phyloP scores from a whole-genome alignment of 1,140 invertebrate genomes.

The Thalassaphorura encarpata region DNA sequence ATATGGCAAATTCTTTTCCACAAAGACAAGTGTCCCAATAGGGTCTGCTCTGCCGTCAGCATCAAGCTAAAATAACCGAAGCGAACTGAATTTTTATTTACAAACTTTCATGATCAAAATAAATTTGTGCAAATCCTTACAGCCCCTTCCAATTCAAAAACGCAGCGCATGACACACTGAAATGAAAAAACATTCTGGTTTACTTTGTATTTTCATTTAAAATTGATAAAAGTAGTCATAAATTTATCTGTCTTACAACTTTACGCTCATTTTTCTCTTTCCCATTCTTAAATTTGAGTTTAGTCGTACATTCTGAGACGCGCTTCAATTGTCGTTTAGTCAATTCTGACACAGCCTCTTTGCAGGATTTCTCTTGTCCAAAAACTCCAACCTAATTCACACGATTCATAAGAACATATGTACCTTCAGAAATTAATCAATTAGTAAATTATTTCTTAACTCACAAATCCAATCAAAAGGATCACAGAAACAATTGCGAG shows the following conservation, averaged over 20 bases:
- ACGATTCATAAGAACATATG: no score
- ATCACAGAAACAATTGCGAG: no score
- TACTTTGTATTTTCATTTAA: not conserved
- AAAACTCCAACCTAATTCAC: no score
- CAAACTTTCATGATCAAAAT: no score
- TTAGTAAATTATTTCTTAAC: no score
- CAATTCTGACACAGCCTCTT: constrained; percentile 1
- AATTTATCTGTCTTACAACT: not conserved
- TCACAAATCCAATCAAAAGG: no score
- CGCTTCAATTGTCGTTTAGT: not conserved
- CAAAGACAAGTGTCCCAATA: no score
- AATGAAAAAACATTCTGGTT: not conserved
- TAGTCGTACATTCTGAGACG: not conserved
- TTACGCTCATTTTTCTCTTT: not conserved
- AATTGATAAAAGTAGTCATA: not conserved
- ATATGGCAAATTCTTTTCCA: no score
- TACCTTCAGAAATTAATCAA: no score
- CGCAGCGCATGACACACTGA: not conserved
- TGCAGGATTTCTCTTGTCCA: no score
- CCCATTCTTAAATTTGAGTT: not conserved
- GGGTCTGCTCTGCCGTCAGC: not conserved
- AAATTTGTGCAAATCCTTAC: no score
- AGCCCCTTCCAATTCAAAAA: not conserved
- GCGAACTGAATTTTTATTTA: not conserved
- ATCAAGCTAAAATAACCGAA: not conserved